Conservation (phyloP, 2,888 invertebrate species). For the Merodon equestris region DNA sequence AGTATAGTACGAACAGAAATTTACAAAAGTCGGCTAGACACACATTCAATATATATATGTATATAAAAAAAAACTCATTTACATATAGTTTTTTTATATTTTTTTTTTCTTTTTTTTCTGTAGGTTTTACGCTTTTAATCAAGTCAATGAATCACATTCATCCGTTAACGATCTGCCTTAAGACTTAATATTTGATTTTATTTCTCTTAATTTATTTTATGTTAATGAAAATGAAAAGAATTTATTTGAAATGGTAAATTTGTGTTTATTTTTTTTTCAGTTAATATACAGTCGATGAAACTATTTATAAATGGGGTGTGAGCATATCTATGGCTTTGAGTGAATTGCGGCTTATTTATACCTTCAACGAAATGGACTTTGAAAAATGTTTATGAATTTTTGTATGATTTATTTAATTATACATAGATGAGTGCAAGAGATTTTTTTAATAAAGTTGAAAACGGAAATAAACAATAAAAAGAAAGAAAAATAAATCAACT, state of each 20-base stretch:
- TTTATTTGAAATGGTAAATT: slow-evolving; percentile 33
- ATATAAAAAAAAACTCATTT: slow-evolving; percentile 14
- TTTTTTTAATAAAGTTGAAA: background rate
- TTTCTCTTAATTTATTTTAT: slow-evolving; percentile 3
- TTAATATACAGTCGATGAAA: slow-evolving; percentile 54
- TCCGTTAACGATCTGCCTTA: slow-evolving; percentile 58
- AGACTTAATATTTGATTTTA: slow-evolving; percentile 39
- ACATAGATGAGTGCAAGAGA: background rate
- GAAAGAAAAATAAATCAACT: background rate
- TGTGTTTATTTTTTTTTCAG: slow-evolving; percentile 32
- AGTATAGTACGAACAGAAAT: slow-evolving; percentile 11
- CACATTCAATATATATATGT: slow-evolving; percentile 32
- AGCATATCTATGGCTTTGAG: slow-evolving; percentile 50
- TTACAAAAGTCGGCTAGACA: slow-evolving; percentile 31
- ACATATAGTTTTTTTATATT: background rate
- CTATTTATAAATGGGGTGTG: slow-evolving; percentile 58
- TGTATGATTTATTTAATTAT: slow-evolving; percentile 12
- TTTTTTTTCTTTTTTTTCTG: slow-evolving; percentile 38
- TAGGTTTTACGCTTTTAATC: too few species aligned
- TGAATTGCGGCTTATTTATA: slow-evolving; percentile 47
- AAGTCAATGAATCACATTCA: slow-evolving; percentile 62
- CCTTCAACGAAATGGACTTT: slow-evolving; percentile 23
- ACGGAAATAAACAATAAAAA: background rate
- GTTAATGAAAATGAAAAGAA: slow-evolving; percentile 35
- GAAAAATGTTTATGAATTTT: slow-evolving; percentile 10